phyloP scores from a whole-genome alignment of 2,113 vertebrate genomes.

The Heteronetta atricapilla region DNA sequence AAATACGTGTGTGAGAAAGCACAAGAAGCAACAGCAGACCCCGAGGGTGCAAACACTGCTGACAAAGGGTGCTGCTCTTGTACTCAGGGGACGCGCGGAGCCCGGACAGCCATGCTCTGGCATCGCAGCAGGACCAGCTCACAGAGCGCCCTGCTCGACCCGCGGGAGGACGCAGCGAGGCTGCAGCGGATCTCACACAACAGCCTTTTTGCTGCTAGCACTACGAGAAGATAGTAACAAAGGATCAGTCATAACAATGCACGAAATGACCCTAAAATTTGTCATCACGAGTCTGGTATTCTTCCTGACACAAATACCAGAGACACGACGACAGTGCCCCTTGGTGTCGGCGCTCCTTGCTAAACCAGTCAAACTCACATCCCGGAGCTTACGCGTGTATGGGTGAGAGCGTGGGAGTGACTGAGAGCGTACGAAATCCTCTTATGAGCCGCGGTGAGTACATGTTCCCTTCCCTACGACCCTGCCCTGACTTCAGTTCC shows the following conservation, averaged over 20 bases:
- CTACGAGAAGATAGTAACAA: neutral
- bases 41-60: fast-evolving
- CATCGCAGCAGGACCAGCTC: fast-evolving
- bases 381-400: fast-evolving
- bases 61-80: neutral
- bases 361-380: neutral
- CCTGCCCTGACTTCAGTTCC: neutral
- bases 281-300: fast-evolving
- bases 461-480: neutral
- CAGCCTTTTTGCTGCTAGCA: neutral
- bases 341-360: neutral
- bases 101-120: fast-evolving
- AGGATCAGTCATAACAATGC: neutral
- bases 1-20: neutral
- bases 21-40: neutral
- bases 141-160: neutral
- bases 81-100: fast-evolving
- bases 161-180: neutral
- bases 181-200: fast-evolving
- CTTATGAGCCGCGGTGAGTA: neutral
- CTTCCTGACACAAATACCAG: neutral
- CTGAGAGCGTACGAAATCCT: neutral
- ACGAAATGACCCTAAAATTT: too few relatives aligned
- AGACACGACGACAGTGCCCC: fast-evolving
- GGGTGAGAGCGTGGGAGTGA: fast-evolving